Base-by-base conservation (phyloP, 2,113 vertebrate species). In the Chaenocephalus aceratus region DNA sequence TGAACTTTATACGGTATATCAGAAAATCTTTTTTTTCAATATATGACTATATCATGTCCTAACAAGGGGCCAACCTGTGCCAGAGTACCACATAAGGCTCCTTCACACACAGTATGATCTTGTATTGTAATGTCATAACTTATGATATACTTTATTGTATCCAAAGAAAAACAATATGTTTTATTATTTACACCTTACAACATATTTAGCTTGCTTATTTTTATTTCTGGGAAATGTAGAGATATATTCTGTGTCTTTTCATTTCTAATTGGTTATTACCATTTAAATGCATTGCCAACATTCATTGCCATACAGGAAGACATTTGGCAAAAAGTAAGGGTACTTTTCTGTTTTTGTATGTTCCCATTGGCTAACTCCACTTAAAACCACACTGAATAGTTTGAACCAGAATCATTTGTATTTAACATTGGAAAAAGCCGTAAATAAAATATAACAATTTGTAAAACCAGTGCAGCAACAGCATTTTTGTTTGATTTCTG, bases 31-130 rank as follows among this genome's bases (percentile, higher is more conserved):
- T 46, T 15, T 58, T 70, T 68, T 77, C 44, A 79, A 60, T 80
- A 16, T 86, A 57, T 63, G 46, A 54, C 61, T 72, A 4, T 21
- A 77, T 91, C 73, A 26, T 77, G 80, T 91, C 84, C 83, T 91
- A 92, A 86, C 88, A 91, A 86, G 62, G 65, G 51, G 71, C 74
- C 64, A 44, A 72, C 77, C 64, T 51, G 48, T 34, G 64, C 26
- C 2, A 65, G 14, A 51, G 3, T 26, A 9, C 9, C n/a, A 67
- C n/a, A 21, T 41, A 3, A 51, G 2, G 6, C 52, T 9, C 2
- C 36, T 4, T 23, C 23, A 16, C 34, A 21, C 36, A 69, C 52
- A 71, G 10, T 54, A 11, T 30, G 16, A 34, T 10, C 36, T 56
- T 7, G n/a, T 23, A 4, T 34, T 66, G 14, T 12, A 36, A 9